Evolutionary conservation across 2,797 vertebrate genomes (phyloP).

Genomic region (Danio jaintianensis): DNA sequence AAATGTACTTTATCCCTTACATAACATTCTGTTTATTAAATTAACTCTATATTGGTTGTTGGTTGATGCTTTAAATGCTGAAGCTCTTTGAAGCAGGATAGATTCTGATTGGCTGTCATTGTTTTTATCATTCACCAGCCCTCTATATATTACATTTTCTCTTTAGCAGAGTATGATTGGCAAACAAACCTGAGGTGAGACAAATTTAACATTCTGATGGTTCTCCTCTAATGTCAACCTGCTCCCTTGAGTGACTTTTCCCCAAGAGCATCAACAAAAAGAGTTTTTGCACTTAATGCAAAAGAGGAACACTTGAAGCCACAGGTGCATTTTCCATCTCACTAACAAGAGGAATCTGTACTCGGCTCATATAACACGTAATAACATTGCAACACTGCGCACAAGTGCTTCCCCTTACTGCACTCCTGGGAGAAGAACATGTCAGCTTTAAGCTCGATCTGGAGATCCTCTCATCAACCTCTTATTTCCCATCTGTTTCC

Average conservation of each 20-base stretch:
- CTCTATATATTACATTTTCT: not conserved
- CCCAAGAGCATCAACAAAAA: constrained; percentile 4
- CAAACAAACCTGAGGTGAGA: not conserved
- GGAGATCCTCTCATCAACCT: constrained; percentile 35
- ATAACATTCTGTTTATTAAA: too few species aligned
- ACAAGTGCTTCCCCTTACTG: not conserved
- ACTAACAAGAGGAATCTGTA: constrained; percentile 22
- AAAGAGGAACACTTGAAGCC: constrained; percentile 32
- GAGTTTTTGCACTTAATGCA: not conserved
- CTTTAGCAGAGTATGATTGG: not conserved
- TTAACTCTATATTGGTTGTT: not conserved
- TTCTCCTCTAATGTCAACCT: not conserved
- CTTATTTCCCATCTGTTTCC: constrained; percentile 23
- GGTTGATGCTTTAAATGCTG: not conserved
- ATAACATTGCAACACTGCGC: constrained; percentile 11
- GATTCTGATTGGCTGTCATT: not conserved
- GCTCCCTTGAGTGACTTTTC: constrained; percentile 10
- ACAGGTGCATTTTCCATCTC: constrained; percentile 54
- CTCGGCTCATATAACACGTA: constrained; percentile 24
- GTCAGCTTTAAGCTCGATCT: not conserved
- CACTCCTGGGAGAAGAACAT: constrained; percentile 15
- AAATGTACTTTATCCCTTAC: too few species aligned
- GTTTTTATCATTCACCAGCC: not conserved
- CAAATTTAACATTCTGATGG: not conserved
- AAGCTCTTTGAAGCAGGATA: not conserved